Base-by-base conservation (phyloP, 2,797 vertebrate species). In the Oreonectes daqikongensis region DNA sequence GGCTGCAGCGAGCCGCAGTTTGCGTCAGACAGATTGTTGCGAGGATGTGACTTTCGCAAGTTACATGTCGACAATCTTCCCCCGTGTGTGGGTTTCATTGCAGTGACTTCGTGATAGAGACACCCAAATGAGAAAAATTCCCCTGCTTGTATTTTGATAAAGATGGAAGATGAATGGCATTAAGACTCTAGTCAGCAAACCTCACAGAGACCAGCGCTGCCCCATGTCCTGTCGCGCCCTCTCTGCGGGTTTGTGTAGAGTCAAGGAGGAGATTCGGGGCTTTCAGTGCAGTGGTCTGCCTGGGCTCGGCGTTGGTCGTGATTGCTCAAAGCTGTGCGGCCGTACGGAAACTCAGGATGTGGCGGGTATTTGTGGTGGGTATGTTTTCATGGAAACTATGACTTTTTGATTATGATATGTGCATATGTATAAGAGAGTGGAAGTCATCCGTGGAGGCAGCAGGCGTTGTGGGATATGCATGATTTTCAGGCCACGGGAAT, bases 311-410 rank as follows among this genome's bases (percentile, higher is more conserved):
- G 32, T 22, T 79, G 65, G 72, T 79, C 75, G 74, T 74, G 81
- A 82, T 74, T 81, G 46, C 65, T 67, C 67, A 84, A 82, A 79
- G 77, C 76, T 82, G 65, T 81, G 78, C 61, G 75, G 63, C 72
- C 66, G 70, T 78, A 67, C 65, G 30, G 78, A 82, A 77, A 72
- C 48, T 82, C 80, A 83, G 82, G 78, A 84, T 83, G 82, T 85
- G 84, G 82, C 66, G 69, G 69, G 79, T 60, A 35, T 78, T 79
- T 75, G 9, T 82, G 81, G 83, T 84, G 82, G 82, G 60, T 77
- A 77, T 72, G 70, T 82, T 78, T 85, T 84, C 71, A 81, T 85
- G 84, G 84, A 85, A 85, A 85, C 78, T 83, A 67, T 85, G 82
- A 82, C 72, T 79, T 67, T 80, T 50, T 77, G 80, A 80, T 82